Conservation (phyloP, 1,140 invertebrate species). For the Homalodisca vitripennis region DNA sequence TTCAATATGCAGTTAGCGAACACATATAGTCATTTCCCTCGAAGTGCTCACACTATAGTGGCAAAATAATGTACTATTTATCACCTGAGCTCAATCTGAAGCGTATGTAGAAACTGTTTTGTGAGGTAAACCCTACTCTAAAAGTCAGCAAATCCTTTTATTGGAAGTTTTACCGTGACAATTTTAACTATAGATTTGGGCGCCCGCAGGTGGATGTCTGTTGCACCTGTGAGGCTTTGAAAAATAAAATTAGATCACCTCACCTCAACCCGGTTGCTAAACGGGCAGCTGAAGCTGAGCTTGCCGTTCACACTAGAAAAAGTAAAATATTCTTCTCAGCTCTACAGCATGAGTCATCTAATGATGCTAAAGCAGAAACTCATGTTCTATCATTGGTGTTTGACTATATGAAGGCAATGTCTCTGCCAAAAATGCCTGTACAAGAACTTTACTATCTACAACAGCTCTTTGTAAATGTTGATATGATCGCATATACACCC, state of each 20-base stretch:
- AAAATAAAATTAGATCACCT: slow-evolving; percentile 13
- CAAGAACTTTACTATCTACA: no score
- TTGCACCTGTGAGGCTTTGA: slow-evolving; percentile 11
- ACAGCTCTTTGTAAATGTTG: no score
- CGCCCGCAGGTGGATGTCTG: neutral
- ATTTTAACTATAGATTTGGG: neutral
- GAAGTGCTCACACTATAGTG: neutral
- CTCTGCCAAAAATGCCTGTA: no score
- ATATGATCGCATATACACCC: no score
- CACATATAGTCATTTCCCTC: neutral
- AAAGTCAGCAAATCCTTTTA: slow-evolving; percentile 16
- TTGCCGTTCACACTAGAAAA: slow-evolving; percentile 10
- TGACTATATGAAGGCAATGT: no score
- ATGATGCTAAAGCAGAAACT: no score
- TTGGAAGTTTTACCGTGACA: slow-evolving; percentile 2
- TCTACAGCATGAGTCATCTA: no score
- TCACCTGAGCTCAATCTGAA: slow-evolving; percentile 8
- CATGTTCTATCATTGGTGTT: no score
- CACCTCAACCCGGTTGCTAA: slow-evolving; percentile 4
- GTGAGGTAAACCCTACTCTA: neutral
- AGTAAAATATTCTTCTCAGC: neutral
- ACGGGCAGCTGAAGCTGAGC: slow-evolving; percentile 6
- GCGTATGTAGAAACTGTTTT: slow-evolving; percentile 2
- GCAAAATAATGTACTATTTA: slow-evolving; percentile 11
- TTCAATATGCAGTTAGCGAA: no score